These are phyloP conservation scores for Cossypha caffra DNA, from an alignment of 2,797 vertebrate genomes.

Conservation along the genomic window DNA sequence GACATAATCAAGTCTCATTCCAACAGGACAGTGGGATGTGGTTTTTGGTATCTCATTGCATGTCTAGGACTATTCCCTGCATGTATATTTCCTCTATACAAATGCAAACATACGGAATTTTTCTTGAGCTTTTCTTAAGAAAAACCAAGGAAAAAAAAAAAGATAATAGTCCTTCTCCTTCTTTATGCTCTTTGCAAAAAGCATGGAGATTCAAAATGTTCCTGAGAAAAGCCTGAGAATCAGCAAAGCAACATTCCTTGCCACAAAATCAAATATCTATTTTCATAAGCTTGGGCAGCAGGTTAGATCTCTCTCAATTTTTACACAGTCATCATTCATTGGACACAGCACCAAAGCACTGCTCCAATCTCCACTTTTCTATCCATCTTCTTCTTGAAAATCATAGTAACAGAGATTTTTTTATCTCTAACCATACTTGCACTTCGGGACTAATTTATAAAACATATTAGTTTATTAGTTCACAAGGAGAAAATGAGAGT, in stretches of 20 bases:
- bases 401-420: background rate
- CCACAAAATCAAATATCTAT: background rate
- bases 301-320: background rate
- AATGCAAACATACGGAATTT: background rate
- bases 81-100: background rate
- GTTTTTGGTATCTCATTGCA: background rate
- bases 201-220: background rate
- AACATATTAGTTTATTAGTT: background rate
- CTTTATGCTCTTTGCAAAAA: background rate
- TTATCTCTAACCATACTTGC: background rate
- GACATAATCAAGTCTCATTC: background rate
- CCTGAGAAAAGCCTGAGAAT: background rate
- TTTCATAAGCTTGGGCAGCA: background rate
- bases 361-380: background rate
- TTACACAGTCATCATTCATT: background rate
- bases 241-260: background rate
- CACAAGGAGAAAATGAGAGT: background rate
- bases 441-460: background rate
- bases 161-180: background rate
- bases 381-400: background rate
- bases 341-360: background rate
- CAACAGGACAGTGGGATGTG: background rate
- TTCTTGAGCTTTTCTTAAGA: background rate
- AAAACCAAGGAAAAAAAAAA: background rate
- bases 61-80: background rate